Evolutionary conservation across 2,888 invertebrate species (phyloP).

Genomic region (Rhagonycha fulva): DNA sequence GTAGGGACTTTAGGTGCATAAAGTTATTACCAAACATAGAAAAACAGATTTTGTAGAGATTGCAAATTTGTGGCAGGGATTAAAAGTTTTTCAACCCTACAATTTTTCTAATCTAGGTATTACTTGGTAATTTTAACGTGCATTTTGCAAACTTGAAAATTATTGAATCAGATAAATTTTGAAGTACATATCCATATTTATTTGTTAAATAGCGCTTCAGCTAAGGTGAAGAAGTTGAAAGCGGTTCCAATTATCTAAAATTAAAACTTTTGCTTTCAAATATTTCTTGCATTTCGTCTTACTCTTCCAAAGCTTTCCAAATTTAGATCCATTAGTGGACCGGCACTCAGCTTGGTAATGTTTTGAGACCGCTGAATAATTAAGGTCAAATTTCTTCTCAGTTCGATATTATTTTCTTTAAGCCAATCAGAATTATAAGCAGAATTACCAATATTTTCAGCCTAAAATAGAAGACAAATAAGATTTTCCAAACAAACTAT

Average conservation of each 20-base stretch:
- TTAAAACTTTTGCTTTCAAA: not conserved
- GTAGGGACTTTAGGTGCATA: no score
- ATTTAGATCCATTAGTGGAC: conserved; percentile 3
- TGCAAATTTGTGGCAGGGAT: no score
- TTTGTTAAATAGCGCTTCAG: not conserved
- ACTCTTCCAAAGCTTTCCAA: conserved; percentile 1
- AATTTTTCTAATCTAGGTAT: no score
- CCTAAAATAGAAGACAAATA: not conserved
- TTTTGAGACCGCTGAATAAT: conserved; percentile 18
- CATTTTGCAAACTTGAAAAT: no score
- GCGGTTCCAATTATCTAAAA: conserved; percentile 3
- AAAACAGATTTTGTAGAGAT: no score
- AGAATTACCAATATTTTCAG: conserved; percentile 6
- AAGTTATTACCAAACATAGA: no score
- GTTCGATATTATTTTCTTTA: conserved; percentile 8
- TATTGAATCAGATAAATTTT: no score
- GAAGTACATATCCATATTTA: not conserved
- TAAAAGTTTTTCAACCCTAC: no score
- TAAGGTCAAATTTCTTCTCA: conserved; percentile 15
- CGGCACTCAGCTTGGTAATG: conserved; percentile 19
- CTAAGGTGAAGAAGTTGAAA: not conserved
- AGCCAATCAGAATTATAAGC: conserved; percentile 24
- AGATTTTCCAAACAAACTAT: no score
- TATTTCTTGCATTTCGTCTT: not conserved
- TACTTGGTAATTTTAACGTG: no score